A percentile compares a stretch with the other conserved stretches of the same genome.
These are phyloP conservation scores for Protonibea diacanthus DNA, from an alignment of 2,797 vertebrate species.

Conservation along the genomic window DNA sequence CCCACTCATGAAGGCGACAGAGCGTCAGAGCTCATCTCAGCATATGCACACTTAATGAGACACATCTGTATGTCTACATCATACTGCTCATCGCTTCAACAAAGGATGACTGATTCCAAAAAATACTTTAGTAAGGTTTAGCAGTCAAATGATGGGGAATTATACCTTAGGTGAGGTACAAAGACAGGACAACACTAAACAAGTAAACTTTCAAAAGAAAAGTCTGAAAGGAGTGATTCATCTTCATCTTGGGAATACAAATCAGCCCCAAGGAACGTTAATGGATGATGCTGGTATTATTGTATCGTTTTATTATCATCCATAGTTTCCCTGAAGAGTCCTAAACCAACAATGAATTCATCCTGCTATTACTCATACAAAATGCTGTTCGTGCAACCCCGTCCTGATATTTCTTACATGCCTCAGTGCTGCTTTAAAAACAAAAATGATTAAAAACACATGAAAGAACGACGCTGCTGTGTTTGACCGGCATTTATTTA, in stretches of 20 bases:
- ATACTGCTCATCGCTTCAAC: background rate
- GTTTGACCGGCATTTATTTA: background rate
- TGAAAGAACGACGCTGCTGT: background rate
- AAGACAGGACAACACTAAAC: background rate
- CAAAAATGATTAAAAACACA: background rate
- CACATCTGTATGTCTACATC: constrained; percentile 45
- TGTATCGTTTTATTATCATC: background rate
- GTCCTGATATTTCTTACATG: background rate
- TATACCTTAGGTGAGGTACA: background rate
- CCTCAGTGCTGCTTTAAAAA: background rate
- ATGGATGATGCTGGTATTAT: background rate
- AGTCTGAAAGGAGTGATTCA: background rate
- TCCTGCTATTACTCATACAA: background rate
- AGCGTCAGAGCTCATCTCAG: constrained; percentile 28
- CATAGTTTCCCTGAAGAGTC: background rate
- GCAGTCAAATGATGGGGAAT: background rate
- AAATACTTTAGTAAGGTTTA: background rate
- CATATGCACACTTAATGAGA: constrained; percentile 61
- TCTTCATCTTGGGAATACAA: background rate
- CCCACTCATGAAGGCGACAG: constrained; percentile 26
- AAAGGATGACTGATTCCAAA: background rate
- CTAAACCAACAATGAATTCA: background rate
- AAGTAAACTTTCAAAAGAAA: background rate
- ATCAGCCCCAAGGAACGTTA: background rate
- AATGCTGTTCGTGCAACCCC: background rate